Evolutionary conservation across 2,113 vertebrate genomes (phyloP), one percentile per base, ranked within the genome.

Genomic region (Pyrgilauda ruficollis): DNA sequence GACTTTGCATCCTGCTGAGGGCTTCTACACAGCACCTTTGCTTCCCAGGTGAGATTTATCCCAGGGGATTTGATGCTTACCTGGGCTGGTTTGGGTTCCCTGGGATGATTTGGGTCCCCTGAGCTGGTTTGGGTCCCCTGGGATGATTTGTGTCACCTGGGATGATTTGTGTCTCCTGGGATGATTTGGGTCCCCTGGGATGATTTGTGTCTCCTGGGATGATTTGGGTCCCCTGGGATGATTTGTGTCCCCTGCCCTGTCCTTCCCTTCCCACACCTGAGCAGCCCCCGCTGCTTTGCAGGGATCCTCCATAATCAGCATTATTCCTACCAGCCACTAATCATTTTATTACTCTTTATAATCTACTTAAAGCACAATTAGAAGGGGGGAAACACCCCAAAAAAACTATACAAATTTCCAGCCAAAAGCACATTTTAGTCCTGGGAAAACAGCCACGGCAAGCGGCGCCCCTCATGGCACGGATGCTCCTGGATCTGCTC

Each of bases 331-430:
- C 62, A 43, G 74, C 78, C 22, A 73, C 84, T 31, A 23, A 87
- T 83, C 27, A 50, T 74, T 91, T 95, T 77, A 94, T 93, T 91
- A 37, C 59, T 83, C 70, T 15, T 87, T 44, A 55, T 10, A 55
- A 87, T 50, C 69, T 62, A 59, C 62, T 84, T 62, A 76, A 90
- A 93, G 68, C 78, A 73, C 39, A 67, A 86, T 44, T 83, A 83
- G 39, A 49, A 66, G 43, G 14, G 28, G 8, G 4, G 1, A 1
- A 18, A 11, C 8, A 31, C 13, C 4, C 44, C 41, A 14, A 31
- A 19, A 4, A 22, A 31, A 87, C 47, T 6, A 41, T 53, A 88
- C 85, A 75, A 75, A 88, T 63, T 78, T 84, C 61, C 83, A 78
- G 75, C 68, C 2, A 0, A 81, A 70, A 94, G 94, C 59, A 23